A percentile compares a stretch with the other conserved stretches of the same genome.
Evolutionary conservation across 2,113 vertebrate genomes (phyloP).

Genomic region (Diadophis punctatus): DNA sequence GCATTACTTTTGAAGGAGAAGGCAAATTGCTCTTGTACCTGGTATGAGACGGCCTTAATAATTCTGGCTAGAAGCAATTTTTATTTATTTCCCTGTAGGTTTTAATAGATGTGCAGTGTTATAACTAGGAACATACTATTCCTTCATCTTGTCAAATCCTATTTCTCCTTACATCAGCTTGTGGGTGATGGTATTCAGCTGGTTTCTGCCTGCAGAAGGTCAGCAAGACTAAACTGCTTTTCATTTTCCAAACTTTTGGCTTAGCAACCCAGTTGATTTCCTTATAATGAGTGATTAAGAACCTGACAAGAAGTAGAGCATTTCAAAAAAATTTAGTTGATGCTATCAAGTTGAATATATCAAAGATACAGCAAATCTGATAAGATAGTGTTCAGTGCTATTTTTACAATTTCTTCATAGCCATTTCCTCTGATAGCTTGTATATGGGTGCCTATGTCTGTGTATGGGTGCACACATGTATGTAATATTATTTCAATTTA

Average conservation of each 20-base stretch:
- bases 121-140: slow-evolving; percentile 41
- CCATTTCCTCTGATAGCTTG: background rate
- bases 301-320: slow-evolving; percentile 1
- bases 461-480: background rate
- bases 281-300: slow-evolving; percentile 19
- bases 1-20: slow-evolving; percentile 26
- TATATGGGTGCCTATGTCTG: background rate
- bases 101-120: slow-evolving; percentile 57
- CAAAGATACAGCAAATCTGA: background rate
- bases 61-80: slow-evolving; percentile 59
- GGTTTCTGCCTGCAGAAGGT: slow-evolving; percentile 26
- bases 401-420: background rate
- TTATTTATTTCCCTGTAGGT: slow-evolving; percentile 54
- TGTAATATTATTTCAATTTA: background rate
- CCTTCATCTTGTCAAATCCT: slow-evolving; percentile 58
- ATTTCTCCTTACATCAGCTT: slow-evolving; percentile 43
- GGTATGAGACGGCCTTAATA: slow-evolving; percentile 43
- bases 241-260: slow-evolving; percentile 27
- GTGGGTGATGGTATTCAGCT: slow-evolving; percentile 44
- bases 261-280: slow-evolving; percentile 28
- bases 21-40: slow-evolving; percentile 41
- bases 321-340: background rate
- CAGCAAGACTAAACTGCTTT: slow-evolving; percentile 38
- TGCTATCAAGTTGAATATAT: background rate
- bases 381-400: background rate